Evolutionary conservation across 1,140 invertebrate species (phyloP).

Genomic region (Ostrea denselamellosa): DNA sequence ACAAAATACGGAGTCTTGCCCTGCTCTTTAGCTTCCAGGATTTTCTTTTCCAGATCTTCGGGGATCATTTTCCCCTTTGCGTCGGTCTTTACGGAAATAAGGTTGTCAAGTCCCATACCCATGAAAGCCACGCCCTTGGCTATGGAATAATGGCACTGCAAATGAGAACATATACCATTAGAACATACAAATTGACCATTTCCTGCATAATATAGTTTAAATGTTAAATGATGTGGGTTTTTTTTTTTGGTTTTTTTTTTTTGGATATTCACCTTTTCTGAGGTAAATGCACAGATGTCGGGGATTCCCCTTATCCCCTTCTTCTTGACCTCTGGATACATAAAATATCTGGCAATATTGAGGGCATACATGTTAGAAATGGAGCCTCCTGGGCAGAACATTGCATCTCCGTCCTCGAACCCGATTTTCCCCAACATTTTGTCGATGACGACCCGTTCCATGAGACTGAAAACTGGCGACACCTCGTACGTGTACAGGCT

Average conservation of each 20-base stretch:
- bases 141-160: conserved; percentile 97
- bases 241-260: not conserved
- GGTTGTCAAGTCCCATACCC: conserved; percentile 96
- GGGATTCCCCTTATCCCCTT: conserved; percentile 90
- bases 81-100: conserved; percentile 94
- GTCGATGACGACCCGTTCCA: conserved; percentile 95
- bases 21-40: conserved; percentile 88
- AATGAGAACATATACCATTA: conserved; percentile 43
- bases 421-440: conserved; percentile 98
- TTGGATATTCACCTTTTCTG: conserved; percentile 88
- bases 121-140: conserved; percentile 97
- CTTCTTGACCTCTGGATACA: conserved; percentile 96
- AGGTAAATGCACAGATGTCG: conserved; percentile 97
- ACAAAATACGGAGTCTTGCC: conserved; percentile 97
- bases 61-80: conserved; percentile 92
- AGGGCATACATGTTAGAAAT: conserved; percentile 98
- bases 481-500: conserved; percentile 99
- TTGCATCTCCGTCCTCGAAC: conserved; percentile 92
- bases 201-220: not conserved
- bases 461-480: conserved; percentile 98
- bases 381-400: conserved; percentile 95
- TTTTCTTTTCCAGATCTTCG: conserved; percentile 90
- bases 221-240: not conserved
- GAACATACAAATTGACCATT: not conserved
- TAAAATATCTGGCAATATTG: conserved; percentile 93